These are phyloP conservation scores for Physella acuta DNA, from an alignment of 1,140 invertebrate species.

Conservation along the genomic window DNA sequence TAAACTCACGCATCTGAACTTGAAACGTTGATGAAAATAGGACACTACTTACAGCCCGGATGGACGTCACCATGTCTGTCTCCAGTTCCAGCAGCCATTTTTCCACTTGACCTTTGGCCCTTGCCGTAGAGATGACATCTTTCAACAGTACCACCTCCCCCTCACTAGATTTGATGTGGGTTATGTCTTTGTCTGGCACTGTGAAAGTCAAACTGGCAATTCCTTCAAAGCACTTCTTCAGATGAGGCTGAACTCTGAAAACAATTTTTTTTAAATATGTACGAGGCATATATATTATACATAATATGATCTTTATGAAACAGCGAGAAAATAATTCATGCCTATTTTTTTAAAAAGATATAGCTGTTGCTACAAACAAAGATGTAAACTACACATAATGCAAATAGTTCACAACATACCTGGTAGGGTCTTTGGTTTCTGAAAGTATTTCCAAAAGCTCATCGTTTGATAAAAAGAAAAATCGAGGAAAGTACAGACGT, in stretches of 20 bases:
- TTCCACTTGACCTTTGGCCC: constrained; percentile 83
- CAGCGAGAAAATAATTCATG: too few species aligned
- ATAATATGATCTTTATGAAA: too few species aligned
- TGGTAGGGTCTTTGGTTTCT: constrained; percentile 59
- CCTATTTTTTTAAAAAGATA: constrained; percentile 2
- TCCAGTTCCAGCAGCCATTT: constrained; percentile 92
- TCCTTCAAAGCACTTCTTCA: constrained; percentile 26
- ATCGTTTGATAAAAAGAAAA: constrained; percentile 26
- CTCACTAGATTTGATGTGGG: constrained; percentile 83
- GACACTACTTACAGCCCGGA: constrained; percentile 70
- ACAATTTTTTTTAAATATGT: too few species aligned
- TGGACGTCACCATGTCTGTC: constrained; percentile 80
- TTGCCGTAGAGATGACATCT: constrained; percentile 74
- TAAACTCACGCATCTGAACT: too few species aligned
- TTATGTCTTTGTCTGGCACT: constrained; percentile 75
- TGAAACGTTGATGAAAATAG: too few species aligned
- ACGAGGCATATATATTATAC: too few species aligned
- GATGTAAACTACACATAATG: too few species aligned
- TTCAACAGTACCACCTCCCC: constrained; percentile 76
- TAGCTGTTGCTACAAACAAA: not conserved
- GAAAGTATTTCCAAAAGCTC: constrained; percentile 24
- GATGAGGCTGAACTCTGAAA: constrained; percentile 20
- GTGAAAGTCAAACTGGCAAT: constrained; percentile 21
- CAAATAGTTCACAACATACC: constrained; percentile 76
- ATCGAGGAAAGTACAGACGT: constrained; percentile 23